A percentile compares a stretch with the other conserved stretches of the same genome.
phyloP scores from a whole-genome alignment of 2,797 vertebrate species.

The Oceanodroma leucorhoa region DNA sequence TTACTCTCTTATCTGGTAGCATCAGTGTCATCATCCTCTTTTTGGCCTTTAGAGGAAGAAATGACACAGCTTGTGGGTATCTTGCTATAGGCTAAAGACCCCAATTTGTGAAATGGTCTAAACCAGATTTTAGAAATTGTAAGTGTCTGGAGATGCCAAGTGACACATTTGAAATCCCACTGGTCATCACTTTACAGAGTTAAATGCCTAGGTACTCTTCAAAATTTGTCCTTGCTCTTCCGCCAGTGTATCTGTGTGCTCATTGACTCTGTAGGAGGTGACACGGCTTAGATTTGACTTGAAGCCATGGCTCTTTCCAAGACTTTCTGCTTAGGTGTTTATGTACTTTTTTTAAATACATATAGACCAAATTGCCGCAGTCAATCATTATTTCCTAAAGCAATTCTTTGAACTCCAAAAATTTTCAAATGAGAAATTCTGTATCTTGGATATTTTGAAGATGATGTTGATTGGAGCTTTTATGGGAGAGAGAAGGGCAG shows the following conservation, averaged over 20 bases:
- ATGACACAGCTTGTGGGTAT: not conserved
- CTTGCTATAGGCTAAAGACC: not conserved
- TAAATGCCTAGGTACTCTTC: not conserved
- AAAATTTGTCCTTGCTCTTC: not conserved
- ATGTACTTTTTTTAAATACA: not conserved
- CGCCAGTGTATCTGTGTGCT: not conserved
- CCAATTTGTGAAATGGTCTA: not conserved
- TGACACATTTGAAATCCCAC: not conserved
- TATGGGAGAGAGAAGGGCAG: not conserved
- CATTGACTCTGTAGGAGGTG: not conserved
- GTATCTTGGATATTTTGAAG: not conserved
- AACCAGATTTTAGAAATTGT: not conserved
- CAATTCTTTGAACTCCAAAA: not conserved
- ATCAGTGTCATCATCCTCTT: not conserved
- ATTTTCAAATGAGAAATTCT: not conserved
- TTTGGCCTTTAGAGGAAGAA: not conserved
- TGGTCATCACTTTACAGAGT: not conserved
- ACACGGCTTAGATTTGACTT: not conserved
- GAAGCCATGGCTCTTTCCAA: not conserved
- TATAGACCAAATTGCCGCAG: not conserved
- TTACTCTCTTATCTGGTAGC: not conserved
- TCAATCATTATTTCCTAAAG: not conserved
- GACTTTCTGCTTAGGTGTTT: not conserved
- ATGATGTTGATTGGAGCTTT: not conserved
- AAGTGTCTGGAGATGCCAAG: not conserved